These are phyloP conservation scores for Porites lutea DNA, from an alignment of 64 coral and sea anemone genomes.

Conservation along the genomic window DNA sequence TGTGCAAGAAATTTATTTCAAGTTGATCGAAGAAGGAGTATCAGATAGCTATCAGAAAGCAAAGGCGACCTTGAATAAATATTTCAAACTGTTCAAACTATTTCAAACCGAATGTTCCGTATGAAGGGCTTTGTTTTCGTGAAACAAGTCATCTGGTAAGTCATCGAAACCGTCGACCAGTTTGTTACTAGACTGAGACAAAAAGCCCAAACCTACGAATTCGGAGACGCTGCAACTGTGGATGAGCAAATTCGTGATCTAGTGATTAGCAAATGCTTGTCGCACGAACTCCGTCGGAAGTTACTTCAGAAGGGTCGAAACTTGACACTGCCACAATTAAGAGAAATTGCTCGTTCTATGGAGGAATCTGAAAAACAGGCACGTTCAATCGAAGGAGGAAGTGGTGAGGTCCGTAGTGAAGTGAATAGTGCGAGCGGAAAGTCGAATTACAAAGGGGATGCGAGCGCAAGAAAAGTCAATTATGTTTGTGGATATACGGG, in stretches of 20 bases:
- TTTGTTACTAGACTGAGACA: conserved; percentile 38
- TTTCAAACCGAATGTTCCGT: background rate
- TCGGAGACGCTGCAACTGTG: no score
- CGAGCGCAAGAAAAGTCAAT: background rate
- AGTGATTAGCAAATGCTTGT: no score
- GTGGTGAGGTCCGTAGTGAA: background rate
- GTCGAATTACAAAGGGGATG: background rate
- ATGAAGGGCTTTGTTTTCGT: conserved; percentile 35
- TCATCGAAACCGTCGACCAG: conserved; percentile 38
- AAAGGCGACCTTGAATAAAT: no score
- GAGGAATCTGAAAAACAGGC: background rate
- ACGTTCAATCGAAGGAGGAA: background rate
- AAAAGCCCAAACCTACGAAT: background rate
- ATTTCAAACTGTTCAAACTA: no score
- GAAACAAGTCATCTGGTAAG: conserved; percentile 19
- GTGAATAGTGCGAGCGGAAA: background rate
- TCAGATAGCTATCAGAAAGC: no score
- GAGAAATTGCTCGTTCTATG: no score
- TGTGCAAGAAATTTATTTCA: no score
- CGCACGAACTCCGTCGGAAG: background rate
- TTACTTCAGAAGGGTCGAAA: conserved; percentile 11
- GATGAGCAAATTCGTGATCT: no score
- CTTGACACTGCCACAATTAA: no score
- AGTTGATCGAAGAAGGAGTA: no score
- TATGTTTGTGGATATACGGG: conserved; percentile 34